Evolutionary conservation across 2,888 invertebrate species (phyloP).

Genomic region (Plebejus argus): DNA sequence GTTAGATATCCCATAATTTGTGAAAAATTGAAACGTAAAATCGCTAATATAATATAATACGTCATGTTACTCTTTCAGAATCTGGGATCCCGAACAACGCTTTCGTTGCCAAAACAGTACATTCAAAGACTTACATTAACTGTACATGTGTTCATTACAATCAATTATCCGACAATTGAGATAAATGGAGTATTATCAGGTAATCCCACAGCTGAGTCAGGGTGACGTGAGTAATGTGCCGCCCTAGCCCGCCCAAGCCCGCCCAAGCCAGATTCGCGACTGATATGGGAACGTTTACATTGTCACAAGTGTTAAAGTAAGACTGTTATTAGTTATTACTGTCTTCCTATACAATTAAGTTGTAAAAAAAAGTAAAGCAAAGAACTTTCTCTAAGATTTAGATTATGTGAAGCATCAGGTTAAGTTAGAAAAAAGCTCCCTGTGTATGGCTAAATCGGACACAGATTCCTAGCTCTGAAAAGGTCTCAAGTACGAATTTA

Average conservation of each 20-base stretch:
- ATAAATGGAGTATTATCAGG: constrained; percentile 26
- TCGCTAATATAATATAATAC: too few relatives aligned
- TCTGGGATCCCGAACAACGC: background rate
- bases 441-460: too few relatives aligned
- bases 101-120: background rate
- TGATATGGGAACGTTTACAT: constrained; percentile 38
- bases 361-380: too few relatives aligned
- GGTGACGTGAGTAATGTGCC: constrained; percentile 38
- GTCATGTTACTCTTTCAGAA: background rate
- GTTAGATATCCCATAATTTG: too few relatives aligned
- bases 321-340: too few relatives aligned
- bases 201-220: constrained; percentile 24
- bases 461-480: too few relatives aligned
- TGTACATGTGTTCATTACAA: background rate
- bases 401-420: too few relatives aligned
- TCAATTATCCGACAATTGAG: constrained; percentile 17
- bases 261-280: constrained; percentile 39
- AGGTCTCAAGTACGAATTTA: too few relatives aligned
- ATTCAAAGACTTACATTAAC: background rate
- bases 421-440: too few relatives aligned
- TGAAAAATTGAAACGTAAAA: too few relatives aligned
- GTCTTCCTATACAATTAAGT: too few relatives aligned
- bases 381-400: too few relatives aligned
- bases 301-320: background rate
- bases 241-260: constrained; percentile 49